Evolutionary conservation across 2,113 vertebrate species (phyloP).

Genomic region (Nerophis ophidion): DNA sequence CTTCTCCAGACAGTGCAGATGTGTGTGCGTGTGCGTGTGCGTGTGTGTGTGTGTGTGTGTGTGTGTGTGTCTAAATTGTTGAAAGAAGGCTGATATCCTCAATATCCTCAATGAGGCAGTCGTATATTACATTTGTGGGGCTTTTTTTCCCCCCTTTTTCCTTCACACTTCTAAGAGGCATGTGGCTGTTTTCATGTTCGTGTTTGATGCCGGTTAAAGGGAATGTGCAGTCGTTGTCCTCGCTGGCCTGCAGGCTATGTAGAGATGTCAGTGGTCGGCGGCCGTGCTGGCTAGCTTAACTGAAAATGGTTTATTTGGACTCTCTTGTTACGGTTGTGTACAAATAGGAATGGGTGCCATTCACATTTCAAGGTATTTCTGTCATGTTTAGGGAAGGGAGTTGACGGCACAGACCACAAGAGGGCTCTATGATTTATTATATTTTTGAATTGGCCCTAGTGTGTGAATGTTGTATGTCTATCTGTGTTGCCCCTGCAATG

Average conservation of each 20-base stretch:
- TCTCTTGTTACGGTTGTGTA: no score
- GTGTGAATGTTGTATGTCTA: no score
- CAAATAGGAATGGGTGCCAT: no score
- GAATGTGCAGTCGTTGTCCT: constrained; percentile 81
- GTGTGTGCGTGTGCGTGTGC: constrained; percentile 24
- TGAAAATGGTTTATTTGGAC: no score
- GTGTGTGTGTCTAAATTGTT: not conserved
- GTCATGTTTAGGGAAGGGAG: no score
- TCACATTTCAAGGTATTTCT: no score
- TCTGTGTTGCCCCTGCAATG: no score
- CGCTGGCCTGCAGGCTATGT: constrained; percentile 75
- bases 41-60: constrained; percentile 1
- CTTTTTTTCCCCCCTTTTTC: constrained; percentile 33
- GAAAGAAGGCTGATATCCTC: constrained; percentile 47
- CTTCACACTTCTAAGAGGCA: constrained; percentile 71
- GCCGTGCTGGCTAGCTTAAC: constrained; percentile 73
- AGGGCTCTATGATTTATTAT: no score
- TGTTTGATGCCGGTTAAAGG: constrained; percentile 81
- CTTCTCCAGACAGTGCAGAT: constrained; percentile 38
- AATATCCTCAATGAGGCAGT: constrained; percentile 70
- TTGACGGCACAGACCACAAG: no score
- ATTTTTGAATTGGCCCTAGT: no score
- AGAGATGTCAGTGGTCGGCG: constrained; percentile 81
- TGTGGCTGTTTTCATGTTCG: constrained; percentile 72
- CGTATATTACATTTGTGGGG: constrained; percentile 76